Conservation (phyloP, 2,888 invertebrate genomes). For the Rhodophaea formosa region DNA sequence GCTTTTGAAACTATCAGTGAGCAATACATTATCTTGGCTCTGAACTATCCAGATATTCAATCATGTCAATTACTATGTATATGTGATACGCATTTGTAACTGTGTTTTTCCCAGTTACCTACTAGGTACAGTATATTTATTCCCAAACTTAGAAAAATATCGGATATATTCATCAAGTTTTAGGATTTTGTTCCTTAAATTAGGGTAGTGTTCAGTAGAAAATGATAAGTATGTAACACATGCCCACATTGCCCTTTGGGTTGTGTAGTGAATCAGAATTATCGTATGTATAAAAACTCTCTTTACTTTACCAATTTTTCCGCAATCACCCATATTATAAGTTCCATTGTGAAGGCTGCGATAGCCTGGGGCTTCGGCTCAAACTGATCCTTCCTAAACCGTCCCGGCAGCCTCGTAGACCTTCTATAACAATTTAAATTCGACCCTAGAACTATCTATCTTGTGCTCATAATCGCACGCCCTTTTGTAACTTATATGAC, state of each 20-base stretch:
- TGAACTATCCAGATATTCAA: too few relatives aligned
- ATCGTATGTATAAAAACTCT: conserved; percentile 21
- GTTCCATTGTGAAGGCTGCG: conserved; percentile 68
- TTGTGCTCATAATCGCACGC: conserved; percentile 59
- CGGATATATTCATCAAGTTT: background rate
- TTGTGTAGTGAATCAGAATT: background rate
- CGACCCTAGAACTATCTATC: conserved; percentile 49
- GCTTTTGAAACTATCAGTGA: too few relatives aligned
- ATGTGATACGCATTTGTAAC: too few relatives aligned
- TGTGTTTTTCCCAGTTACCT: too few relatives aligned
- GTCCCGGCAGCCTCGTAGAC: conserved; percentile 51
- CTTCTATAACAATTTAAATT: conserved; percentile 43
- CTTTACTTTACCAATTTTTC: conserved; percentile 60
- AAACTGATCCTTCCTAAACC: conserved; percentile 70
- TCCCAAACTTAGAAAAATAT: conserved; percentile 15
- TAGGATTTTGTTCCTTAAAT: too few relatives aligned
- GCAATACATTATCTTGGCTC: too few relatives aligned
- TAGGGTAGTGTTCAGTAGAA: too few relatives aligned
- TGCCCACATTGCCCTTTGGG: background rate
- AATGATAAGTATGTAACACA: too few relatives aligned
- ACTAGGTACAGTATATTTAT: too few relatives aligned
- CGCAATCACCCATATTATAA: conserved; percentile 72
- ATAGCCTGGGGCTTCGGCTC: conserved; percentile 69
- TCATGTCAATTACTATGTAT: too few relatives aligned
- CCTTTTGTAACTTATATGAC: conserved; percentile 66